Conservation (phyloP, 2,888 invertebrate species). For the Epiperipatus broadwayi region DNA sequence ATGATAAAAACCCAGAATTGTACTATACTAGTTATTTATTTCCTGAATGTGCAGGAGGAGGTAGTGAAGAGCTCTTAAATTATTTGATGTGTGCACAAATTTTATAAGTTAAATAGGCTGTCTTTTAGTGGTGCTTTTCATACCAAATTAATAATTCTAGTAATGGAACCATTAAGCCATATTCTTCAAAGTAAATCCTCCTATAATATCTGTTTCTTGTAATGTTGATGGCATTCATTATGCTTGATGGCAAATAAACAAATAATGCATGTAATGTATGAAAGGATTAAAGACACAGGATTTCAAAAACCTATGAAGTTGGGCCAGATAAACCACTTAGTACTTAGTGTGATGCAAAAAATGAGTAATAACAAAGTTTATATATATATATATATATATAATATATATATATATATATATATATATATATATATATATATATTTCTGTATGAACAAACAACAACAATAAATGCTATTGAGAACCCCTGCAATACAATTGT, state of each 20-base stretch:
- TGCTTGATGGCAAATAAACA: constrained; percentile 50
- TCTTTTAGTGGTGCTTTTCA: constrained; percentile 76
- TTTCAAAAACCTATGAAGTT: constrained; percentile 67
- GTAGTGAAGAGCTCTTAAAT: constrained; percentile 52
- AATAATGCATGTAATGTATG: constrained; percentile 58
- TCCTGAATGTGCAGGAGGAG: too few relatives aligned
- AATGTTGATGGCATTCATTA: constrained; percentile 48
- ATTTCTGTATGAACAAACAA: too few relatives aligned
- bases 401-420: too few relatives aligned
- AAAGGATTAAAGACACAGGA: constrained; percentile 29
- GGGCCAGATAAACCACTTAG: constrained; percentile 65
- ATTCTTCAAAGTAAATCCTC: constrained; percentile 40
- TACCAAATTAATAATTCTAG: constrained; percentile 53
- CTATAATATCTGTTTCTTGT: constrained; percentile 50
- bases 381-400: too few relatives aligned
- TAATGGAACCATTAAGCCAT: constrained; percentile 42
- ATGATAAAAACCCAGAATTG: too few relatives aligned
- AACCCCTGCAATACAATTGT: too few relatives aligned
- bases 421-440: too few relatives aligned
- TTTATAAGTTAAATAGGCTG: constrained; percentile 43
- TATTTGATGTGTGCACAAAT: constrained; percentile 42
- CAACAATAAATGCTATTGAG: too few relatives aligned
- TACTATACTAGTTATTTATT: too few relatives aligned
- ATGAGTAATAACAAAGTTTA: constrained; percentile 74
- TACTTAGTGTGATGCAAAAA: constrained; percentile 49